A percentile compares a stretch with the other conserved stretches of the same genome.
Evolutionary conservation across 1,140 invertebrate genomes (phyloP).

Genomic region (Pseudomyrmex concolor): DNA sequence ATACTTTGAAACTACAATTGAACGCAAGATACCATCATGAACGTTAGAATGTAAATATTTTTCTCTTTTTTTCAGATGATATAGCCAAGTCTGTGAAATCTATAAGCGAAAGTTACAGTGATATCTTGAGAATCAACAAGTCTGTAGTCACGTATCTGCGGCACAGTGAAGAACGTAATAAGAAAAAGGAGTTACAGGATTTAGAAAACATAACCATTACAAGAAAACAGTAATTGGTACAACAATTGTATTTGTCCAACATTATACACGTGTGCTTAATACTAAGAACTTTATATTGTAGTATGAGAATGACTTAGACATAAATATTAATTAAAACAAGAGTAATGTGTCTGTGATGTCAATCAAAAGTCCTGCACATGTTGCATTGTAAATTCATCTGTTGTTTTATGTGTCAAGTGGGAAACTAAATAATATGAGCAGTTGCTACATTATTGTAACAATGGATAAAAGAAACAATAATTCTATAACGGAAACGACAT

Average conservation of each 20-base stretch:
- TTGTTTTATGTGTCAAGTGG: not conserved
- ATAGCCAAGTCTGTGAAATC: constrained; percentile 49
- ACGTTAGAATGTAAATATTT: not conserved
- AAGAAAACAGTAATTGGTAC: not conserved
- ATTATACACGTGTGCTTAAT: constrained; percentile 2
- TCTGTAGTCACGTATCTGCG: constrained; percentile 46
- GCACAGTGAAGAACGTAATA: constrained; percentile 9
- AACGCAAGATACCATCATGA: not conserved
- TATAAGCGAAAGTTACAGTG: constrained; percentile 43
- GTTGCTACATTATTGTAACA: not conserved
- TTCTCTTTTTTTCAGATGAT: constrained; percentile 58
- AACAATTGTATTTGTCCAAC: not conserved
- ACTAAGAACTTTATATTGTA: constrained; percentile 20
- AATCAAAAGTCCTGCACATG: not conserved
- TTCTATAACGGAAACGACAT: constrained; percentile 48
- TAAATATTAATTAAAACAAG: constrained; percentile 26
- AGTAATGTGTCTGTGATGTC: not conserved
- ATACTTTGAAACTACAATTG: too few relatives aligned
- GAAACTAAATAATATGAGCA: not conserved
- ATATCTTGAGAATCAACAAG: constrained; percentile 61
- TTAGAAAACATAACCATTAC: not conserved
- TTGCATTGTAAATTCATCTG: constrained; percentile 20
- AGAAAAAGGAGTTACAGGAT: not conserved
- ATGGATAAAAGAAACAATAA: constrained; percentile 36
- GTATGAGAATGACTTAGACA: constrained; percentile 1